These are phyloP conservation scores for Tortrix viridana DNA, from an alignment of 2,888 invertebrate genomes.

Conservation along the genomic window DNA sequence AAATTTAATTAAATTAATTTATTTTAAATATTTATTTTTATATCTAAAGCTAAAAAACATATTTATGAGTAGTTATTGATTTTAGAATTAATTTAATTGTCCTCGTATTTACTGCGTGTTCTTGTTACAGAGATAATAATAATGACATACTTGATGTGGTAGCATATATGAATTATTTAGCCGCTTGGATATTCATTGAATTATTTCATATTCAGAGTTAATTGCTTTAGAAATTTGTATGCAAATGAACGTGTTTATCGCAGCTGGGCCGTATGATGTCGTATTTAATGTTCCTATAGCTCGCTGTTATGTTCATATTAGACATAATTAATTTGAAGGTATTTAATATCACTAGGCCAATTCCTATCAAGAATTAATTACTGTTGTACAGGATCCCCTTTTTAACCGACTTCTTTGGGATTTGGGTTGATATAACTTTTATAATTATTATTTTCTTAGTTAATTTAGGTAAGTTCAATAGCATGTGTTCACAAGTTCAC, in stretches of 20 bases:
- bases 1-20: too few species aligned
- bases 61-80: too few species aligned
- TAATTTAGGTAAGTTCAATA: too few species aligned
- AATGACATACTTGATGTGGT: conserved; percentile 1
- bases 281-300: conserved; percentile 9
- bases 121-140: conserved; percentile 6
- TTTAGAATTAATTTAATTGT: conserved; percentile 7
- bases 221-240: conserved; percentile 35
- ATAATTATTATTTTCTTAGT: too few species aligned
- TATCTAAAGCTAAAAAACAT: too few species aligned
- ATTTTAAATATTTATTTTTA: background rate
- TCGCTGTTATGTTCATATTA: background rate
- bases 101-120: conserved; percentile 7
- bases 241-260: conserved; percentile 26
- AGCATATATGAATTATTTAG: conserved; percentile 34
- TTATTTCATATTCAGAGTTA: conserved; percentile 35
- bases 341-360: conserved; percentile 5
- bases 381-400: too few species aligned
- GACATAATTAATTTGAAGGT: conserved; percentile 8
- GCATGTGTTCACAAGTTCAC: too few species aligned
- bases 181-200: conserved; percentile 24
- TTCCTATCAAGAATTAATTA: background rate
- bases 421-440: too few species aligned
- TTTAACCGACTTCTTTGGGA: too few species aligned
- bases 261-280: conserved; percentile 2